Evolutionary conservation across 2,888 invertebrate genomes (phyloP).

Genomic region (Calliphora vomitoria): DNA sequence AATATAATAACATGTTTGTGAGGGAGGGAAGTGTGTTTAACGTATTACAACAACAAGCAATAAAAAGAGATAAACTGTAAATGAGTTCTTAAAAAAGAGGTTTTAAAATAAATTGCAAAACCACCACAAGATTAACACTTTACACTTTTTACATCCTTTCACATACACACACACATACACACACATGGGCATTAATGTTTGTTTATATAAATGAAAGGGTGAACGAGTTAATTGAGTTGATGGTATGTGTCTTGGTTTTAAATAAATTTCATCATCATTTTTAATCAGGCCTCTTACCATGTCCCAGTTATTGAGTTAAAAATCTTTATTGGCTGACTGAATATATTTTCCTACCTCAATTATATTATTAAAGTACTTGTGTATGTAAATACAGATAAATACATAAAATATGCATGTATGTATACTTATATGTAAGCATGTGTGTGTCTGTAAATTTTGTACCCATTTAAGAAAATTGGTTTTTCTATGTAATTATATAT

Average conservation of each 20-base stretch:
- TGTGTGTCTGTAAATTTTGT: neutral
- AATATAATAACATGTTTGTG: neutral
- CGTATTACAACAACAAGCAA: neutral
- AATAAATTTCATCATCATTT: conserved; percentile 48
- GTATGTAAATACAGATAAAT: too few species aligned
- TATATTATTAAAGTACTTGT: neutral
- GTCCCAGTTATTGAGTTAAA: conserved; percentile 12
- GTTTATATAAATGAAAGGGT: neutral
- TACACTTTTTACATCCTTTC: neutral
- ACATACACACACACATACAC: neutral
- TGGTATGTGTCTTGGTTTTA: neutral
- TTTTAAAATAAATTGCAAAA: conserved; percentile 6
- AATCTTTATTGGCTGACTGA: conserved; percentile 48
- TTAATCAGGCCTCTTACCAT: conserved; percentile 32
- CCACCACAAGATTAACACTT: neutral
- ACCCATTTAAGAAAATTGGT: conserved; percentile 27
- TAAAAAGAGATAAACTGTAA: neutral
- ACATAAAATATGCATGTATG: neutral
- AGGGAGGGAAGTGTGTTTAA: neutral
- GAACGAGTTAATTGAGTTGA: conserved; percentile 22
- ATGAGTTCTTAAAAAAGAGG: neutral
- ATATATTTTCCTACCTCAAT: conserved; percentile 18
- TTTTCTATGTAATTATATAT: conserved; percentile 5
- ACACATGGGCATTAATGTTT: neutral
- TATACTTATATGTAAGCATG: too few species aligned